Base-by-base conservation (phyloP, 2,113 vertebrate species). In the Hippocampus abdominalis region DNA sequence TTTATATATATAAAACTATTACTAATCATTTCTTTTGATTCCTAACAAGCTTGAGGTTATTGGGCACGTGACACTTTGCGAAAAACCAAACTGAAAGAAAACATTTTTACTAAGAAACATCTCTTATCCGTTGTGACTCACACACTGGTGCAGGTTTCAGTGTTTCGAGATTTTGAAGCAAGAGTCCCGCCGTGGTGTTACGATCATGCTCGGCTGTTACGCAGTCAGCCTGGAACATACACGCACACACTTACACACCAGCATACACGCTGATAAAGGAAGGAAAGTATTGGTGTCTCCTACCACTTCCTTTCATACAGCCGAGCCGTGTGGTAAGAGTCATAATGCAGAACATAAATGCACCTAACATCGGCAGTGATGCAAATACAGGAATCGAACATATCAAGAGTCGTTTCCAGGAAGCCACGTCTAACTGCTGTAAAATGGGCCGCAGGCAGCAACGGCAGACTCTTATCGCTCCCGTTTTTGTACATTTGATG, bases 251-350 rank as follows among this genome's bases (percentile, higher is more conserved):
- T 51, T 32, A 70, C n/a, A 70, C 49, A 49, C 69, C 65, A 36
- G 71, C 51, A 68, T 27, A 60, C 29, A 53, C 54, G 63, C 69
- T 66, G 80, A 86, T 84, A 80, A 80, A 81, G 81, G 74, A 78
- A 88, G 78, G 74, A 68, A 90, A 86, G 60, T 79, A 79, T 72
- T 70, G 73, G 84, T 82, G 84, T 86, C 86, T 87, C 82, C 78
- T 82, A 92, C 91, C 91, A 92, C 91, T 90, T 93, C 90, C 91
- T 91, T 87, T 90, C 78, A 83, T 89, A 88, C 85, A 89, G 87
- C 76, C 51, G 78, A 81, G 79, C 76, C 77, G 79, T 89, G 85
- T 86, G 84, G 86, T 90, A 78, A 85, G 73, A 87, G 82, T 87
- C 85, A 86, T 88, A 89, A 88, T 87, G 85, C 88, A 87, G 83